A percentile compares a stretch with the other conserved stretches of the same genome.
These are phyloP conservation scores for Novumbra hubbsi DNA, from an alignment of 2,797 vertebrate species.

Conservation along the genomic window DNA sequence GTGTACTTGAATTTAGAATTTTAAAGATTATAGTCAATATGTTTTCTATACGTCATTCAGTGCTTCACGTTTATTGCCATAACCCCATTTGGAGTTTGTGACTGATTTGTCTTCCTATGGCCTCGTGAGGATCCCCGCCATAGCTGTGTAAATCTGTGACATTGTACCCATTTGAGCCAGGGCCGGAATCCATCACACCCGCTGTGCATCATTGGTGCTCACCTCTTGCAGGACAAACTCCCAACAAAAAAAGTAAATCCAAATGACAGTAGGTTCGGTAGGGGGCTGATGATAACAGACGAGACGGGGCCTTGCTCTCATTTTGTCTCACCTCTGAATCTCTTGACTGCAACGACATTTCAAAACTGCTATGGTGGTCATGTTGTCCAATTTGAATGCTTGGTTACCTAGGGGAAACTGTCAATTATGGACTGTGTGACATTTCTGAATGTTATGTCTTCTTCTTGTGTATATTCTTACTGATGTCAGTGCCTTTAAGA, in stretches of 20 bases:
- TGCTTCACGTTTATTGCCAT: conserved; percentile 30
- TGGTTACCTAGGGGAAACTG: neutral
- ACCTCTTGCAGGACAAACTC: conserved; percentile 57
- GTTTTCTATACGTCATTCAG: conserved; percentile 16
- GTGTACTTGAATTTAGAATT: conserved; percentile 33
- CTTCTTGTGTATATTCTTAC: neutral
- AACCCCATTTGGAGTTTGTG: neutral
- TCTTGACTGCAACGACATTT: conserved; percentile 3
- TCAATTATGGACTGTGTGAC: neutral
- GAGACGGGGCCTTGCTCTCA: conserved; percentile 41
- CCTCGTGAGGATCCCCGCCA: conserved; percentile 44
- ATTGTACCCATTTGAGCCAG: conserved; percentile 52
- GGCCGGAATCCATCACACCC: conserved; percentile 68
- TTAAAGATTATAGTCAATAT: neutral
- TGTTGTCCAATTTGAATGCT: neutral
- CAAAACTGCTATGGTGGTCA: neutral
- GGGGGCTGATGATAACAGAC: conserved; percentile 59
- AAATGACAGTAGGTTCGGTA: conserved; percentile 62
- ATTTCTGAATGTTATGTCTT: neutral
- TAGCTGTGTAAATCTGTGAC: conserved; percentile 52
- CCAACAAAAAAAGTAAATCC: conserved; percentile 61
- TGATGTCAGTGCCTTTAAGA: neutral
- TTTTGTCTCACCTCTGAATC: conserved; percentile 61
- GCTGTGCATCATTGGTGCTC: conserved; percentile 62
- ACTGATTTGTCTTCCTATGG: conserved; percentile 58